Evolutionary conservation across 2,797 vertebrate species (phyloP).

Genomic region (Phataginus tricuspis): DNA sequence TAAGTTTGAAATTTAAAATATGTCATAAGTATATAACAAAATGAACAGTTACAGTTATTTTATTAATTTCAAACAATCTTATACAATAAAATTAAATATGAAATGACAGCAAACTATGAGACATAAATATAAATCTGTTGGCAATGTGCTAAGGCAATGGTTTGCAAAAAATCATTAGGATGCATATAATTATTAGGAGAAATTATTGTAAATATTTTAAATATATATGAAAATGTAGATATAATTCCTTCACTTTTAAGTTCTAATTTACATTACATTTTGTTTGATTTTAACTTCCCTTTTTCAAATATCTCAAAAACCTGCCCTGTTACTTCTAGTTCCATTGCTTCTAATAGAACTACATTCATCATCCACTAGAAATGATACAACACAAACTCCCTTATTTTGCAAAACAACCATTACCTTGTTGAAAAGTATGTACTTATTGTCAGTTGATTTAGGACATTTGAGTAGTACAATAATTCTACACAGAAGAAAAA

Average conservation of each 20-base stretch:
- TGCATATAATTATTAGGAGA: neutral
- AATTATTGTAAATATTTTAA: conserved; percentile 20
- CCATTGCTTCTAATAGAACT: neutral
- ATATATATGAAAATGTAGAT: neutral
- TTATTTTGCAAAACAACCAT: neutral
- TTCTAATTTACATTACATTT: neutral
- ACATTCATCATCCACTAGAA: neutral
- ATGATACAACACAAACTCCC: neutral
- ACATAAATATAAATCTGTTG: neutral
- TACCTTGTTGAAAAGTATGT: neutral
- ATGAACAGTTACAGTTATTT: neutral
- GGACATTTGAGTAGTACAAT: neutral
- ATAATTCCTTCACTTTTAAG: neutral
- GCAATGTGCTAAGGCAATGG: neutral
- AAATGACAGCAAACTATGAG: neutral
- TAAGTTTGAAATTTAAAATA: conserved; percentile 1
- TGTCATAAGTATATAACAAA: neutral
- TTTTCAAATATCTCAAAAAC: neutral
- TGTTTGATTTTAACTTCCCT: neutral
- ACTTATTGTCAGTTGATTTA: neutral
- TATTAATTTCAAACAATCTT: neutral
- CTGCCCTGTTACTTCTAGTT: neutral
- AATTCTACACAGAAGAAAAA: neutral
- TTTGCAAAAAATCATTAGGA: neutral
- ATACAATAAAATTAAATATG: neutral